A percentile compares a stretch with the other conserved stretches of the same genome.
phyloP scores from a whole-genome alignment of 2,797 vertebrate species.

The Sciurus carolinensis region DNA sequence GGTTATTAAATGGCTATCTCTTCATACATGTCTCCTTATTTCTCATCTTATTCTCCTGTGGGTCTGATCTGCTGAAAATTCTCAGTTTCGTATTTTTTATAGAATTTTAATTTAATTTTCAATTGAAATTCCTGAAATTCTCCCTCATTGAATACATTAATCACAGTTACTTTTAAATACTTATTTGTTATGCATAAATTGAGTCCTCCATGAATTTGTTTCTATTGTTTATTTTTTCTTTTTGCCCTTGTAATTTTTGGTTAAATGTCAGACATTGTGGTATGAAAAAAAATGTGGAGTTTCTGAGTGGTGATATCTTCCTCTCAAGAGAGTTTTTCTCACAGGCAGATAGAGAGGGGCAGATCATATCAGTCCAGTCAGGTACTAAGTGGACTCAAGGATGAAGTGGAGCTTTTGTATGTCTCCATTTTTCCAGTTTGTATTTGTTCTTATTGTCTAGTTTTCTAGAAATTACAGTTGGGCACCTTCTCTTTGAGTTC shows the following conservation, averaged over 20 bases:
- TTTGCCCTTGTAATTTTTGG: not conserved
- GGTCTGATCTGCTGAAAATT: not conserved
- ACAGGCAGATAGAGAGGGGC: not conserved
- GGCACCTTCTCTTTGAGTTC: not conserved
- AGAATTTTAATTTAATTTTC: slow-evolving; percentile 49
- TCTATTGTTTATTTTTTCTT: not conserved
- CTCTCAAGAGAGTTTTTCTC: not conserved
- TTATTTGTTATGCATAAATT: not conserved
- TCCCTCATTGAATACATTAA: not conserved
- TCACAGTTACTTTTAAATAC: not conserved
- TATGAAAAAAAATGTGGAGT: not conserved
- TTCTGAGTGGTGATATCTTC: not conserved
- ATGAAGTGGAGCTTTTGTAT: not conserved
- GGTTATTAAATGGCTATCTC: not conserved
- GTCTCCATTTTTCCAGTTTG: not conserved
- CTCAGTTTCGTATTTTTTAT: not conserved
- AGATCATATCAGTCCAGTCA: not conserved
- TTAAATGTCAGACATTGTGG: not conserved
- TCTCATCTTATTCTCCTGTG: not conserved
- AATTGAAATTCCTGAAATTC: not conserved
- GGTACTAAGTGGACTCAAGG: not conserved
- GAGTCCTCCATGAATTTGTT: not conserved
- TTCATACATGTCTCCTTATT: not conserved
- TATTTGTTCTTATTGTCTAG: not conserved
- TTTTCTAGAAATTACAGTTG: not conserved